Conservation (phyloP, 2,888 invertebrate genomes). For the Nebria salina region DNA sequence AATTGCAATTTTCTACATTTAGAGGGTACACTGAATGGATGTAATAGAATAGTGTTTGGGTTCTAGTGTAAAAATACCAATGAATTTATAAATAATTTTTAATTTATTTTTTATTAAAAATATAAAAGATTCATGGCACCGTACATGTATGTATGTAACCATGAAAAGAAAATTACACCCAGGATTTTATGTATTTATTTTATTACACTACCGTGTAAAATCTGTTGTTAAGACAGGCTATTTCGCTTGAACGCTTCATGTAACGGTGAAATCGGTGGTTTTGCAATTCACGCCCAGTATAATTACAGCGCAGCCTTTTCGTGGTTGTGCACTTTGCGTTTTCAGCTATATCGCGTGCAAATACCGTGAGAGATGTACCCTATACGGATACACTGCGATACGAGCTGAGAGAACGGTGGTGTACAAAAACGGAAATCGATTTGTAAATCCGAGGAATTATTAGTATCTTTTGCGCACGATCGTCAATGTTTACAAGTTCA, state of each 20-base stretch:
- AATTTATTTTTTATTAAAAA: background rate
- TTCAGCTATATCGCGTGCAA: background rate
- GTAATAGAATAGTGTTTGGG: background rate
- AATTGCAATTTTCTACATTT: no score
- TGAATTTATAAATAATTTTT: background rate
- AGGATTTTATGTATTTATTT: background rate
- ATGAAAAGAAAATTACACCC: background rate
- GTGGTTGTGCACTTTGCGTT: background rate
- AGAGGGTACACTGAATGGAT: no score
- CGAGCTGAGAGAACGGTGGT: background rate
- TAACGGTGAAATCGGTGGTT: background rate
- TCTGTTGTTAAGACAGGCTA: background rate
- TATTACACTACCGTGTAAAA: background rate
- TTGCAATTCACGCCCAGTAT: background rate
- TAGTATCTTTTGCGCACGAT: constrained; percentile 32
- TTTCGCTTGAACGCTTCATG: background rate
- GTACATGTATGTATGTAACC: background rate
- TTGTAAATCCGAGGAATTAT: constrained; percentile 28
- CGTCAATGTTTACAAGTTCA: constrained; percentile 32
- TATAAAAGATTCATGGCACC: background rate
- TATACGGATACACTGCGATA: background rate
- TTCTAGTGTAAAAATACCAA: background rate
- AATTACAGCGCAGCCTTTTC: background rate
- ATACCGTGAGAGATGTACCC: background rate
- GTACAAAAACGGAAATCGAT: constrained; percentile 19